Percentiles rank a stretch among this genome's conserved stretches.
Evolutionary conservation across 2,888 invertebrate species (phyloP).

Genomic region (Coronaproctus castanopsis): DNA sequence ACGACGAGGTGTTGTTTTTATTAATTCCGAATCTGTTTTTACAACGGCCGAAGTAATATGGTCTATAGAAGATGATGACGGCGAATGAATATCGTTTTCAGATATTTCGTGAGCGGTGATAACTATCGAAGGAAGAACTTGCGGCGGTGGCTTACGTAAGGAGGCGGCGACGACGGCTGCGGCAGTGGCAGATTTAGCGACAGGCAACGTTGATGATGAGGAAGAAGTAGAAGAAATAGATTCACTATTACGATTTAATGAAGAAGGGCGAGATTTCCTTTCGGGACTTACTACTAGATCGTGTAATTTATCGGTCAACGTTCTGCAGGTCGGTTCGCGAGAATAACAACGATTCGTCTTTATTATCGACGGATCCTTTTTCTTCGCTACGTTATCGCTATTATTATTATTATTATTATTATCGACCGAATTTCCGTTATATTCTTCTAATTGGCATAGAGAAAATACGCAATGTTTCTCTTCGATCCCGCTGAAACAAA

Average conservation of each 20-base stretch:
- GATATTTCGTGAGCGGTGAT: slow-evolving; percentile 6
- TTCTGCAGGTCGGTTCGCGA: not conserved
- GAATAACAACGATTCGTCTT: no score
- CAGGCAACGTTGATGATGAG: not conserved
- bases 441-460: slow-evolving; percentile 32
- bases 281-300: not conserved
- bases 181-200: slow-evolving; percentile 14
- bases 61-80: no score
- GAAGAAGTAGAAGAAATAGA: not conserved
- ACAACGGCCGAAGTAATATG: no score
- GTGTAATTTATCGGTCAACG: not conserved
- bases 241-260: no score
- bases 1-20: no score
- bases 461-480: slow-evolving; percentile 57
- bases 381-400: not conserved
- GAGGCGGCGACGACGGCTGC: slow-evolving; percentile 16
- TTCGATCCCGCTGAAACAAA: slow-evolving; percentile 49
- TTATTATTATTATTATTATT: no score
- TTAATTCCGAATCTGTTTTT: no score
- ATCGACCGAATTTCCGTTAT: not conserved
- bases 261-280: not conserved
- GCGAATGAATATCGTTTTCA: no score
- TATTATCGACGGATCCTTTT: not conserved
- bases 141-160: not conserved
- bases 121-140: not conserved